Evolutionary conservation across 2,888 invertebrate genomes (phyloP).

Genomic region (Hydrotaea cyrtoneurina): DNA sequence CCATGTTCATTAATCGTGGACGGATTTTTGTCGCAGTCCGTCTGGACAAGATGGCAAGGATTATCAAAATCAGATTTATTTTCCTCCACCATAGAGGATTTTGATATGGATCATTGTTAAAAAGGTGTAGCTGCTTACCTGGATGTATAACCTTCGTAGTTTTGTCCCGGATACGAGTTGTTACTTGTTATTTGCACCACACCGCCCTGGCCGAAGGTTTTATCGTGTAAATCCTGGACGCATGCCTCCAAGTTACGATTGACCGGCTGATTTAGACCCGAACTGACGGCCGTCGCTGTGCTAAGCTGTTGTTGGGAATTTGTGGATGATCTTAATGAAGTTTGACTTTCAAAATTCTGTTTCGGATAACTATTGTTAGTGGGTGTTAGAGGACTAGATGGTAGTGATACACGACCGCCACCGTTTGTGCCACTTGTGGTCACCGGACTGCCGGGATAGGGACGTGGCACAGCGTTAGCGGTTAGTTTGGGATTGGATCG

Average conservation of each 20-base stretch:
- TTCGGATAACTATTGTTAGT: constrained; percentile 73
- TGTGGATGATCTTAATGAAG: constrained; percentile 70
- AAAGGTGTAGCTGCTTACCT: constrained; percentile 81
- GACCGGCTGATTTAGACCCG: constrained; percentile 59
- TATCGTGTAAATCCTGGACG: constrained; percentile 80
- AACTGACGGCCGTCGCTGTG: constrained; percentile 23
- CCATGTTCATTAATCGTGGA: no score
- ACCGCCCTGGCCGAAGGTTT: constrained; percentile 80
- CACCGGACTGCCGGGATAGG: constrained; percentile 79
- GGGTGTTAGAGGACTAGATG: constrained; percentile 73
- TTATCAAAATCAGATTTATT: no score
- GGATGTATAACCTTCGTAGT: constrained; percentile 86
- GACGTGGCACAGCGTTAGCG: constrained; percentile 80
- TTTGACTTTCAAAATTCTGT: constrained; percentile 73
- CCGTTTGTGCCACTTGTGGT: constrained; percentile 69
- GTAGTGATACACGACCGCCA: constrained; percentile 69
- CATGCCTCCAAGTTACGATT: constrained; percentile 80
- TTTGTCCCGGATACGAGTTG: constrained; percentile 79
- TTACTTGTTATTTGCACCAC: constrained; percentile 75
- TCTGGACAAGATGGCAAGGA: no score
- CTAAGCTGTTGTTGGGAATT: constrained; percentile 69
- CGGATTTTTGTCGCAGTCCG: no score
- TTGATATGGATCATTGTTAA: no score
- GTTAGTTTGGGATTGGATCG: constrained; percentile 81
- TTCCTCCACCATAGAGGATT: no score